These are phyloP conservation scores for Mesocricetus auratus DNA, from an alignment of 2,113 vertebrate species.

Conservation along the genomic window DNA sequence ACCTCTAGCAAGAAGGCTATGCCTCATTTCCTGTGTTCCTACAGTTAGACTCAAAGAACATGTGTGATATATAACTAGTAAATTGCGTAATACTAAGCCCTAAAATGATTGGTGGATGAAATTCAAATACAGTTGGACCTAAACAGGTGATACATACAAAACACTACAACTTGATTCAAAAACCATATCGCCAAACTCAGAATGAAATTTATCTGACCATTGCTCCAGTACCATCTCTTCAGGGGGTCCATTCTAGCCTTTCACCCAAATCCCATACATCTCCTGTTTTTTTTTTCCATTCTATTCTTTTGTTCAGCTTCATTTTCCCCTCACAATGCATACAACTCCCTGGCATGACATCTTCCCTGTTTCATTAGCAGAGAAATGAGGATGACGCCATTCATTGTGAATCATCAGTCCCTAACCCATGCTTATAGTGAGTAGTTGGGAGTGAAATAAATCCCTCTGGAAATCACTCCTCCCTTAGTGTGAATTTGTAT, in stretches of 20 bases:
- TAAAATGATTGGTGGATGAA: constrained; percentile 23
- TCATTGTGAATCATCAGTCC: background rate
- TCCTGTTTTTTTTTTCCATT: background rate
- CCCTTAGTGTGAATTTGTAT: background rate
- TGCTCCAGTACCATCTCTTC: background rate
- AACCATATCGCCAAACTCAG: background rate
- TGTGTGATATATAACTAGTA: background rate
- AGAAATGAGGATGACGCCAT: background rate
- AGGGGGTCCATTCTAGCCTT: background rate
- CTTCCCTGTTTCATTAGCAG: background rate
- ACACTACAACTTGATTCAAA: background rate
- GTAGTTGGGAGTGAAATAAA: background rate
- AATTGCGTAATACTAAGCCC: constrained; percentile 8
- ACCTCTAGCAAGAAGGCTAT: background rate
- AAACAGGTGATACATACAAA: background rate
- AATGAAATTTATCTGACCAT: constrained; percentile 12
- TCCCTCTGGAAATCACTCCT: constrained; percentile 17
- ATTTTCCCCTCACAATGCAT: background rate
- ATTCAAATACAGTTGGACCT: constrained; percentile 33
- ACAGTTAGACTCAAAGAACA: background rate
- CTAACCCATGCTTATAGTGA: background rate
- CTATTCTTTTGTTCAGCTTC: background rate
- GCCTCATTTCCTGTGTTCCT: background rate
- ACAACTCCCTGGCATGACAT: background rate
- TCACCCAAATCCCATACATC: background rate